Evolutionary conservation across 1,140 invertebrate species (phyloP).

Genomic region (Cataglyphis hispanica): DNA sequence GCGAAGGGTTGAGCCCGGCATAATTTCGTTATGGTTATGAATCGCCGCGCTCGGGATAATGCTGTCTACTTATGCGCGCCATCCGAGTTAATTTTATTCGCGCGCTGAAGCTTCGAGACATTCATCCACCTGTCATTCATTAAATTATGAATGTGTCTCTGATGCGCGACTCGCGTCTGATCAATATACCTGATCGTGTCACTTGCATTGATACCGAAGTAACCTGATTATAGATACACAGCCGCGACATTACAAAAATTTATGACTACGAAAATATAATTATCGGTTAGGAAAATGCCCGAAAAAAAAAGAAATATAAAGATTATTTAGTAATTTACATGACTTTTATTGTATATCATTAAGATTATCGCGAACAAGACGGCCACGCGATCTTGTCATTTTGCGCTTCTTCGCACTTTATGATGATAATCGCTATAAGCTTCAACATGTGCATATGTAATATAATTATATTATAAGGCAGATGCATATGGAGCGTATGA

Average conservation of each 20-base stretch:
- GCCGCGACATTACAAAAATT: not conserved
- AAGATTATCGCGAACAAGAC: slow-evolving; percentile 43
- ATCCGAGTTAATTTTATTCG: slow-evolving; percentile 73
- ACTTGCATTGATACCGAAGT: not conserved
- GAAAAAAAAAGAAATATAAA: too few species aligned
- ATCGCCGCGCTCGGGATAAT: slow-evolving; percentile 73
- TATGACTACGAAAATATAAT: not conserved
- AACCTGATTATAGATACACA: not conserved
- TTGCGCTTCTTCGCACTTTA: slow-evolving; percentile 5
- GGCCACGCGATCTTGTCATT: slow-evolving; percentile 40
- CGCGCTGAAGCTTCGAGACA: slow-evolving; percentile 1
- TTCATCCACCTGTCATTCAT: not conserved
- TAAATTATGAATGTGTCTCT: not conserved
- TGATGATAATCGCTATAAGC: slow-evolving; percentile 23
- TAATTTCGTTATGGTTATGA: slow-evolving; percentile 79
- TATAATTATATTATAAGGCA: not conserved
- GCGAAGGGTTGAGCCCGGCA: slow-evolving; percentile 61
- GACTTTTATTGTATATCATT: not conserved
- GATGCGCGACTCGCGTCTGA: not conserved
- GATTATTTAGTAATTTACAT: slow-evolving; percentile 19
- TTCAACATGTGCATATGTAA: not conserved
- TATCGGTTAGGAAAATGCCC: not conserved
- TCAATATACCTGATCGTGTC: not conserved
- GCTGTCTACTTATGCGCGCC: slow-evolving; percentile 70
- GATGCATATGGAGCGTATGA: not conserved